These are phyloP conservation scores for Sebastes aleutianus DNA, from an alignment of 2,797 vertebrate species.

Conservation along the genomic window DNA sequence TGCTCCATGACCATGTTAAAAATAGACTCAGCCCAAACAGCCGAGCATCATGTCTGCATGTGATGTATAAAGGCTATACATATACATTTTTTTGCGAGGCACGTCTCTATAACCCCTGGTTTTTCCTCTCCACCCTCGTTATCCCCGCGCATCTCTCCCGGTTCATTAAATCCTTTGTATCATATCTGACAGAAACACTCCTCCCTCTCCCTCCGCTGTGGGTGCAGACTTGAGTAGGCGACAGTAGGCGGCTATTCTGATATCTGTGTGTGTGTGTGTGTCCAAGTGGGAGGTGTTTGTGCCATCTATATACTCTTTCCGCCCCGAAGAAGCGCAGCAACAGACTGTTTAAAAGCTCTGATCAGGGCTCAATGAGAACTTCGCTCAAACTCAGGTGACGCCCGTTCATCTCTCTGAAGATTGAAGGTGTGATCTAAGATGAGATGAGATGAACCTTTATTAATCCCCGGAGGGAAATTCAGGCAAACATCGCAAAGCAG, in stretches of 20 bases:
- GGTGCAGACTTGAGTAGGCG: slow-evolving; percentile 30
- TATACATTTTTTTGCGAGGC: neutral
- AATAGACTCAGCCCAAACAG: neutral
- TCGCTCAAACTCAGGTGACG: neutral
- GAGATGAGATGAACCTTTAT: no score
- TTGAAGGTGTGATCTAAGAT: neutral
- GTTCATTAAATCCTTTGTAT: slow-evolving; percentile 57
- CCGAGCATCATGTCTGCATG: neutral
- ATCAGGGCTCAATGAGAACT: neutral
- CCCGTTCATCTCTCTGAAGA: neutral
- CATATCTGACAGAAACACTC: slow-evolving; percentile 12
- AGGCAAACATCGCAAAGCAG: no score
- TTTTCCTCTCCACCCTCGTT: neutral
- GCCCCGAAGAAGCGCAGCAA: neutral
- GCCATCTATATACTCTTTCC: neutral
- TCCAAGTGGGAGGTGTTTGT: neutral
- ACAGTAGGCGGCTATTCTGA: slow-evolving; percentile 19
- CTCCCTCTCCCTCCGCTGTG: slow-evolving; percentile 15
- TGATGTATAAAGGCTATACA: no score
- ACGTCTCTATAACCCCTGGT: neutral
- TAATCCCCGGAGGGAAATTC: no score
- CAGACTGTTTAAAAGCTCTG: neutral
- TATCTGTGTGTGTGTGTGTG: neutral
- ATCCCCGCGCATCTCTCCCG: neutral
- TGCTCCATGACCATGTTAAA: no score